Evolutionary conservation across 2,888 invertebrate species (phyloP), one percentile per base, ranked within the genome.

Genomic region (Hyposoter didymator): DNA sequence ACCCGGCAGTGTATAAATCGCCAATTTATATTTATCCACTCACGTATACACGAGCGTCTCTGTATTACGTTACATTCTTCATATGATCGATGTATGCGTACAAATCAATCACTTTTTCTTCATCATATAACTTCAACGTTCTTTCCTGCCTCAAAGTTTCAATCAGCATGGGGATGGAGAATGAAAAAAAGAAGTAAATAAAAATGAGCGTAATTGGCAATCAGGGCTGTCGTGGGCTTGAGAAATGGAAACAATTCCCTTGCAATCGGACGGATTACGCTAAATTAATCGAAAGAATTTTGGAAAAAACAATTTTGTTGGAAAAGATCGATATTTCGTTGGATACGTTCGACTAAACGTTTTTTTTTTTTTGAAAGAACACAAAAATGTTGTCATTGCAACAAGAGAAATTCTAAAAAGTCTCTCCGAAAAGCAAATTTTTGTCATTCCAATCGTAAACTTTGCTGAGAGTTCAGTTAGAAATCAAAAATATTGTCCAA

Each of bases 41-140:
- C 87, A 66, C 82, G 87, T 84, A n/a, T n/a, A 78, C 55, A 70
- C 47, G 66, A 52, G 39, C 6, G 6, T 35, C 35, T 39, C 64
- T 39, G 10, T 45, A 28, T 74, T 45, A 74, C 35, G 52, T 62
- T 43, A 35, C 59, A 14, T 72, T 62, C 43, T 22, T 55, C 67
- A 39, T n/a, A n/a, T 39, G 8, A 39, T 78, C 17, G 83, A 49
- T 55, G 69, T 28, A 28, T 28, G 47, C 69, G 45, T 67, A 70
- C 22, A 69, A 78, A 83, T 82, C 78, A 72, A 84, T 84, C 69
- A 74, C 79, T 39, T 47, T 55, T 73, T 47, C 72, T 67, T 74
- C 62, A 35, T 75, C 43, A 49, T 64, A 19, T 64, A 19, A 35
- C 59, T 14, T 59, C 5, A 6, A 28, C 14, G 12, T 28, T 28